These are phyloP conservation scores for Xiphorhynchus erythropygius DNA, from an alignment of 2,797 vertebrate genomes.

Conservation along the genomic window DNA sequence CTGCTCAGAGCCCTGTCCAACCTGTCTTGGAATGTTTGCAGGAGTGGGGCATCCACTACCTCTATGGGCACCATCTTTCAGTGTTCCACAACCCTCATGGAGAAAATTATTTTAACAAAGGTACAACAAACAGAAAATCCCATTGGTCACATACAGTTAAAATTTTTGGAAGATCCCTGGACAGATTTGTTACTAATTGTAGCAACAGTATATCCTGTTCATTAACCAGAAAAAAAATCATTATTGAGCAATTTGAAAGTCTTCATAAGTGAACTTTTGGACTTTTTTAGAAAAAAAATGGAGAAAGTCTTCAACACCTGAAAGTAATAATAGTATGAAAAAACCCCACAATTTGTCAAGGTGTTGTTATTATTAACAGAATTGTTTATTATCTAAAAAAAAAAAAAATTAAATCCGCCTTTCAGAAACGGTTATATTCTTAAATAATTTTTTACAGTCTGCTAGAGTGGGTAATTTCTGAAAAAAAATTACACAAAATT, in stretches of 20 bases:
- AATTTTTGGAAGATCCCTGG: background rate
- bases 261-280: background rate
- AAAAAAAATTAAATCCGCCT: fast-evolving
- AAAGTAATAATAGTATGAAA: background rate
- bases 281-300: background rate
- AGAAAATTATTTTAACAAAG: background rate
- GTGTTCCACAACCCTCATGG: background rate
- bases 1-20: background rate
- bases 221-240: background rate
- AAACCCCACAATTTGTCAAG: fast-evolving
- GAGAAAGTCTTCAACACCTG: fast-evolving
- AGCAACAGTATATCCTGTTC: background rate
- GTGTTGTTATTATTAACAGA: background rate
- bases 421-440: background rate
- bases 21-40: background rate
- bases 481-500: no score
- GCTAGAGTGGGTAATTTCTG: background rate
- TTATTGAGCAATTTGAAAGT: background rate
- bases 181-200: background rate
- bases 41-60: background rate
- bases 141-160: background rate
- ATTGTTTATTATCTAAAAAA: background rate
- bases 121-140: background rate
- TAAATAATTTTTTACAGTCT: background rate
- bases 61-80: background rate